These are phyloP conservation scores for Lampris incognitus DNA, from an alignment of 2,113 vertebrate genomes.

Conservation along the genomic window DNA sequence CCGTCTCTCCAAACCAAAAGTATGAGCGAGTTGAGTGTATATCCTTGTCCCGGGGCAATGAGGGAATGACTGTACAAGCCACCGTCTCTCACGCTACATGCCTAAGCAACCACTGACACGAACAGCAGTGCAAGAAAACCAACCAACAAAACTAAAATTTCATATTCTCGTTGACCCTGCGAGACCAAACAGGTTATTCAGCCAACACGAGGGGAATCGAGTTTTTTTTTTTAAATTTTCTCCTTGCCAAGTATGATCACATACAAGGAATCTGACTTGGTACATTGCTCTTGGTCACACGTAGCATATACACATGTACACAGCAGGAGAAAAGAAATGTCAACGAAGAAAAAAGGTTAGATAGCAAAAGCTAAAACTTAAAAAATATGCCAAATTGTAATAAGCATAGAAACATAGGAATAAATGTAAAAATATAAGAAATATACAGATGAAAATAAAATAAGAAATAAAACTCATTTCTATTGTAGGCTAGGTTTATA, in stretches of 20 bases:
- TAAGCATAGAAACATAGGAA: too few relatives aligned
- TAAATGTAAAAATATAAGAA: too few relatives aligned
- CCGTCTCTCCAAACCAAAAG: slow-evolving; percentile 63
- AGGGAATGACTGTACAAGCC: slow-evolving; percentile 53
- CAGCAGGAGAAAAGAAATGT: too few relatives aligned
- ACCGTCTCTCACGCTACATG: slow-evolving; percentile 60
- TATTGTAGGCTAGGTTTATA: not conserved
- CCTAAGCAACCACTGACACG: slow-evolving; percentile 43
- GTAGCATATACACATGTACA: too few relatives aligned
- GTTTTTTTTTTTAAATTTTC: too few relatives aligned
- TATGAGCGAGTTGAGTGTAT: slow-evolving; percentile 65
- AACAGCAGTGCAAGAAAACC: slow-evolving; percentile 14
- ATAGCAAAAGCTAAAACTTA: too few relatives aligned
- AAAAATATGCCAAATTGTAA: too few relatives aligned
- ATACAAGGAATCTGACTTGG: too few relatives aligned
- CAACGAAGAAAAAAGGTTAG: too few relatives aligned
- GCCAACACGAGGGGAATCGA: not conserved
- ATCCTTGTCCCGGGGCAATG: slow-evolving; percentile 58
- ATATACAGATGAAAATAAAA: too few relatives aligned
- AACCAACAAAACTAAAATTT: slow-evolving; percentile 2
- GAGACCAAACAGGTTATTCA: not conserved
- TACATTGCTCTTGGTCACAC: too few relatives aligned
- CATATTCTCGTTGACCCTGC: slow-evolving; percentile 18
- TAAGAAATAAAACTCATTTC: not conserved
- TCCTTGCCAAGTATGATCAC: too few relatives aligned